Base-by-base conservation (phyloP, 2,888 invertebrate species). In the Caenorhabditis sinica region DNA sequence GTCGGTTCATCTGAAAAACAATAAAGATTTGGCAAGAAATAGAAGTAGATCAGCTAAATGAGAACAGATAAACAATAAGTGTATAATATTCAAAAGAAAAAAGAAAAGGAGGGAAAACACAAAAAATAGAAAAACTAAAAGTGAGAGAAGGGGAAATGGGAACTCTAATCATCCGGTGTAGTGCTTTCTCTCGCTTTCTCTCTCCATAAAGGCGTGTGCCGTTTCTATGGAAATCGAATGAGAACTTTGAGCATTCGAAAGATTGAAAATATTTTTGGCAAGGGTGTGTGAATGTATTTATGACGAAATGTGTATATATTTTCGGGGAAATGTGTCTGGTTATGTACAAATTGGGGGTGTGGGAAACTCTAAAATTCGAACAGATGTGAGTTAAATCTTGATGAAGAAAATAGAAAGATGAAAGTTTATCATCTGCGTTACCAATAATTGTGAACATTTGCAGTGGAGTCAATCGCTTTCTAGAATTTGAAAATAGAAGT, bases 201-300 rank as follows among this genome's bases (percentile, higher is more conserved):
- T 76, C 66, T 28, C 33, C 33, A 33, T 4, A 33, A 40, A 23
- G 45, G 33, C 33, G 30, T 43, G 45, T n/a, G 53, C 15, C 36
- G 36, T 72, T 40, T 53, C 72, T 71, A 80, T 80, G 79, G 79
- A 80, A 72, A 80, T 68, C 13, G 33, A 33, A 36, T 53, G 66
- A 25, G 68, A 76, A 76, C 68, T 76, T 68, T 58, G 11, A n/a
- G 33, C n/a, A 13, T 45, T 53, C n/a, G 63, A 56, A 43, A 68
- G 45, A 58, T 43, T 45, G 53, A 43, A 36, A 40, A 61, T 60
- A 53, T 40, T 60, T 60, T 58, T 33, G 4, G 43, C 58, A n/a
- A 30, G 13, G 30, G 2, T 53, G n/a, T 56, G 25, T 8, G 49
- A 49, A 20, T 17, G 17, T 3, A 17, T 17, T 15, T 9, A 25